A percentile compares a stretch with the other conserved stretches of the same genome.
Conservation (phyloP, 2,797 vertebrate species). For the Sparidentex hasta region DNA sequence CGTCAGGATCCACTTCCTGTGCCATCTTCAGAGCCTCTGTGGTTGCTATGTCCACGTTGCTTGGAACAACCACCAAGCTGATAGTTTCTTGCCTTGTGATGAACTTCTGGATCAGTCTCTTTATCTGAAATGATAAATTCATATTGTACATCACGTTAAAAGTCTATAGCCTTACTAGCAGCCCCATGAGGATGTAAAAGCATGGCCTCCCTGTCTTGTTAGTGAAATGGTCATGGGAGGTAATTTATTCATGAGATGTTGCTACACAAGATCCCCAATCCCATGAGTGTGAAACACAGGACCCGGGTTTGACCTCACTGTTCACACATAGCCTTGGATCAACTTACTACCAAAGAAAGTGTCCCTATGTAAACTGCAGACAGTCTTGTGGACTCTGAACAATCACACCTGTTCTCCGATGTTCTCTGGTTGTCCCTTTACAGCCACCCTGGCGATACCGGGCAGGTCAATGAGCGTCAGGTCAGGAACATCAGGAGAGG, state of each 20-base stretch:
- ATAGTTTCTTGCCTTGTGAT: constrained; percentile 91
- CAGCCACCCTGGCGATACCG: constrained; percentile 89
- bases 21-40: constrained; percentile 94
- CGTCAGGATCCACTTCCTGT: constrained; percentile 87
- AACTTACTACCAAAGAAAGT: too few species aligned
- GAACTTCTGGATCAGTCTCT: constrained; percentile 84
- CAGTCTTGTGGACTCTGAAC: too few species aligned
- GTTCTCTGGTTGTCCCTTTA: constrained; percentile 88
- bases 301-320: too few species aligned
- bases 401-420: constrained; percentile 87
- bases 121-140: constrained; percentile 84
- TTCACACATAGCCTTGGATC: too few species aligned
- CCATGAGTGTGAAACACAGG: too few species aligned
- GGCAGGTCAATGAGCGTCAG: constrained; percentile 94
- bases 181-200: too few species aligned
- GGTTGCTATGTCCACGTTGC: constrained; percentile 94
- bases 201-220: too few species aligned
- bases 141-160: not conserved
- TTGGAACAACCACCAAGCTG: constrained; percentile 91
- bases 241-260: too few species aligned
- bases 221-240: too few species aligned
- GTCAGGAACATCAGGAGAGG: constrained; percentile 88
- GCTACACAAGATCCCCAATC: too few species aligned
- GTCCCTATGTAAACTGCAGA: too few species aligned
- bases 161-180: not conserved